A percentile compares a stretch with the other conserved stretches of the same genome.
Evolutionary conservation across 2,113 vertebrate species (phyloP).

Genomic region (Grus americana): DNA sequence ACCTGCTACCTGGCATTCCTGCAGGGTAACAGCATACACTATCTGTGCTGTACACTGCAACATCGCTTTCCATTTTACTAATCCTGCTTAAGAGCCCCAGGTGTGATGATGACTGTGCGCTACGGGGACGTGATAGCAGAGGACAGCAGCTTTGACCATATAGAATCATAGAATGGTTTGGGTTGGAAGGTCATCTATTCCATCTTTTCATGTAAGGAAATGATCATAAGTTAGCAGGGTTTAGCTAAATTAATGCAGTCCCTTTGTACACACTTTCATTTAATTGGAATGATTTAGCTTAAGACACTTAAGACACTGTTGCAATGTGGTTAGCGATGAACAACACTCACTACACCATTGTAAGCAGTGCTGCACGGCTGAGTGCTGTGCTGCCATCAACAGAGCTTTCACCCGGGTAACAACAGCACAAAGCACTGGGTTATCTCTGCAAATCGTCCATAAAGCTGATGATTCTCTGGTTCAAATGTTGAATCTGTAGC

Average conservation of each 20-base stretch:
- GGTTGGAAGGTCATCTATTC: background rate
- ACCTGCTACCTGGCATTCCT: background rate
- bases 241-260: background rate
- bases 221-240: background rate
- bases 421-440: background rate
- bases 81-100: background rate
- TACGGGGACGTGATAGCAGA: fast-evolving
- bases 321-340: background rate
- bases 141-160: background rate
- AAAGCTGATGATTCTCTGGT: background rate
- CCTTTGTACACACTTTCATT: background rate
- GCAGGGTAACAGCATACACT: fast-evolving
- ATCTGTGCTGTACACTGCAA: background rate
- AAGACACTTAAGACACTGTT: background rate
- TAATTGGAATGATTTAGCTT: background rate
- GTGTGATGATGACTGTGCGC: background rate
- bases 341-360: background rate
- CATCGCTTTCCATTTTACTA: background rate
- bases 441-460: background rate
- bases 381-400: background rate
- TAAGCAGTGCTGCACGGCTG: background rate
- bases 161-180: background rate
- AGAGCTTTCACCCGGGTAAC: background rate
- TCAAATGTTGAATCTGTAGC: background rate
- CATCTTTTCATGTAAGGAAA: background rate